phyloP scores from a whole-genome alignment of 2,888 invertebrate genomes.

The Congeria kusceri region DNA sequence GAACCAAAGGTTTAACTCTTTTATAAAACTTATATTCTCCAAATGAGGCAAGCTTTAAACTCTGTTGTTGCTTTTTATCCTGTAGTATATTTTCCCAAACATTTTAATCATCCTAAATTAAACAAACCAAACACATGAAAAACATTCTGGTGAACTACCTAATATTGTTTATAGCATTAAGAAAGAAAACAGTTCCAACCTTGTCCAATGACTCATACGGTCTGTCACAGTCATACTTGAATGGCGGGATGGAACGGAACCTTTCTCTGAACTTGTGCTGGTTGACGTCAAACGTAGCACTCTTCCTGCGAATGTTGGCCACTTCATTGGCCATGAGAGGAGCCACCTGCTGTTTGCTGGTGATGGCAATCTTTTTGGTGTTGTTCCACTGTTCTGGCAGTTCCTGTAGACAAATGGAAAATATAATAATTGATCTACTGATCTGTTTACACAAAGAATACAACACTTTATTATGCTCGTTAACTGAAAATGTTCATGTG shows the following conservation, averaged over 20 bases:
- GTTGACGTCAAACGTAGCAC: conserved; percentile 92
- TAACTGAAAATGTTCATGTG: too few relatives aligned
- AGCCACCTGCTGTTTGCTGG: conserved; percentile 97
- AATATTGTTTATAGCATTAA: background rate
- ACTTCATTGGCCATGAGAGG: conserved; percentile 98
- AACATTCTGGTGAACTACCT: background rate
- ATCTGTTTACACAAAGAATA: too few relatives aligned
- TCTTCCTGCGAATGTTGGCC: conserved; percentile 94
- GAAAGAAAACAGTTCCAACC: conserved; percentile 43
- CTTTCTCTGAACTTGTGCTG: conserved; percentile 94
- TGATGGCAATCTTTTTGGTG: conserved; percentile 95
- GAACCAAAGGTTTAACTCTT: too few relatives aligned
- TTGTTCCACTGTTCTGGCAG: conserved; percentile 98
- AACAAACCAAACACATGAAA: background rate
- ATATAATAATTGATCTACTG: too few relatives aligned
- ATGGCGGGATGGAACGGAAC: conserved; percentile 88
- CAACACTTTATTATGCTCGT: too few relatives aligned
- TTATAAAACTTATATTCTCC: too few relatives aligned
- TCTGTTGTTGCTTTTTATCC: too few relatives aligned
- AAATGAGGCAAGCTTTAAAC: too few relatives aligned
- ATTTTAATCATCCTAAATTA: background rate
- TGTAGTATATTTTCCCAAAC: too few relatives aligned
- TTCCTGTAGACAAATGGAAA: conserved; percentile 88
- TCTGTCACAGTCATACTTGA: conserved; percentile 83
- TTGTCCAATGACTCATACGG: conserved; percentile 84